A percentile compares a stretch with the other conserved stretches of the same genome.
Conservation (phyloP, 2,888 invertebrate species). For the Antheraea yamamai region DNA sequence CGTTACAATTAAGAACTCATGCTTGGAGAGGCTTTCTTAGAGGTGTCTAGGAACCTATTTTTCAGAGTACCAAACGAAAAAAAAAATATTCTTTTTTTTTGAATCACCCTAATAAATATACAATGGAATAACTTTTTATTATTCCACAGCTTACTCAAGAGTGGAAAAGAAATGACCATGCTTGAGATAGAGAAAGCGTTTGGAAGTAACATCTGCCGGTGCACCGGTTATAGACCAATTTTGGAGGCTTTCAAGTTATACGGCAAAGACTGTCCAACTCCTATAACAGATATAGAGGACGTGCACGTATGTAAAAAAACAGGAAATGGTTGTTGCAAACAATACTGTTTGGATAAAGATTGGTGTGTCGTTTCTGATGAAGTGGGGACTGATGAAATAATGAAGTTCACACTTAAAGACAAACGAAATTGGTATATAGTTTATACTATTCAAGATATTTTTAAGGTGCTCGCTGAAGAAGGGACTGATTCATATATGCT, state of each 20-base stretch:
- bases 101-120: too few species aligned
- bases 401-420: constrained; percentile 58
- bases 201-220: constrained; percentile 87
- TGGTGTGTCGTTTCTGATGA: constrained; percentile 46
- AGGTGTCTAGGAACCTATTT: too few species aligned
- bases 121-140: neutral
- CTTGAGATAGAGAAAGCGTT: constrained; percentile 86
- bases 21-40: too few species aligned
- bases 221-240: constrained; percentile 86
- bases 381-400: neutral
- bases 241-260: constrained; percentile 84
- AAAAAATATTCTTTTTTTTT: too few species aligned
- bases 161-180: constrained; percentile 73
- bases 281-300: constrained; percentile 58
- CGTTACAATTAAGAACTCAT: too few species aligned
- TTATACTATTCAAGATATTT: constrained; percentile 70
- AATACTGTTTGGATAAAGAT: constrained; percentile 33
- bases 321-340: constrained; percentile 36
- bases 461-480: constrained; percentile 67
- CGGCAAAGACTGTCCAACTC: constrained; percentile 68
- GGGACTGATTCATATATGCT: constrained; percentile 80
- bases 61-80: too few species aligned
- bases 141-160: constrained; percentile 59
- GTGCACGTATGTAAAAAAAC: constrained; percentile 46
- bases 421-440: constrained; percentile 78